These are phyloP conservation scores for Drosophila ohnishii DNA, from an alignment of 1,140 invertebrate genomes.

Conservation along the genomic window DNA sequence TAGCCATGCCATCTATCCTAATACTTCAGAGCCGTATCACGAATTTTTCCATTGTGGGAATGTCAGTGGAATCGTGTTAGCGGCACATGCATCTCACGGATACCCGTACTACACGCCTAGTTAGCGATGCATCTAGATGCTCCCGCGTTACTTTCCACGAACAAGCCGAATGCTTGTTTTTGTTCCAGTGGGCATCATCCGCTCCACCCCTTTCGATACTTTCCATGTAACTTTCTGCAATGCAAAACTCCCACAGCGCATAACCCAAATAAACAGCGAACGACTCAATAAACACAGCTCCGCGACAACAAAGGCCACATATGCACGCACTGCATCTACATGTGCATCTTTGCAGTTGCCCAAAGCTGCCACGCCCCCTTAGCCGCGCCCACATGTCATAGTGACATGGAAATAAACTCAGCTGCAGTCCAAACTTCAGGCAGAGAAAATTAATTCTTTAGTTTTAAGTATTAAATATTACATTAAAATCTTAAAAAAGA, in stretches of 20 bases:
- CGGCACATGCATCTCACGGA: slow-evolving; percentile 41
- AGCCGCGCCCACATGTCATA: slow-evolving; percentile 37
- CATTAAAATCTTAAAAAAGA: neutral
- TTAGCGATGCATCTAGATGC: slow-evolving; percentile 44
- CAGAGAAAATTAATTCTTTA: neutral
- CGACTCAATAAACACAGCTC: slow-evolving; percentile 52
- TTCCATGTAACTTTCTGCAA: slow-evolving; percentile 50
- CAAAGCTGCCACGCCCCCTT: slow-evolving; percentile 28
- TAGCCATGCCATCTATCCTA: slow-evolving; percentile 40
- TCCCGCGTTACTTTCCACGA: slow-evolving; percentile 18
- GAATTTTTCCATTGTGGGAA: slow-evolving; percentile 39
- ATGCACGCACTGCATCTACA: slow-evolving; percentile 37
- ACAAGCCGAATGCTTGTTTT: slow-evolving; percentile 49
- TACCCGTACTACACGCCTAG: slow-evolving; percentile 34
- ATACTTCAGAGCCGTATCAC: slow-evolving; percentile 43
- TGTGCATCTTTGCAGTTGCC: slow-evolving; percentile 31
- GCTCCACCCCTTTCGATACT: slow-evolving; percentile 25
- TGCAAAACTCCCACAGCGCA: slow-evolving; percentile 49
- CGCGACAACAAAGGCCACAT: slow-evolving; percentile 37
- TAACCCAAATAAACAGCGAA: slow-evolving; percentile 55
- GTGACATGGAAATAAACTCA: slow-evolving; percentile 64
- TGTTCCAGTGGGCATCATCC: slow-evolving; percentile 16
- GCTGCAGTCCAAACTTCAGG: slow-evolving; percentile 11
- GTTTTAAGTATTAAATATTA: neutral
- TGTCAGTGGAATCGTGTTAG: slow-evolving; percentile 45